A percentile compares a stretch with the other conserved stretches of the same genome.
These are phyloP conservation scores for Scaptomyza flava DNA, from an alignment of 2,888 invertebrate species.

Conservation along the genomic window DNA sequence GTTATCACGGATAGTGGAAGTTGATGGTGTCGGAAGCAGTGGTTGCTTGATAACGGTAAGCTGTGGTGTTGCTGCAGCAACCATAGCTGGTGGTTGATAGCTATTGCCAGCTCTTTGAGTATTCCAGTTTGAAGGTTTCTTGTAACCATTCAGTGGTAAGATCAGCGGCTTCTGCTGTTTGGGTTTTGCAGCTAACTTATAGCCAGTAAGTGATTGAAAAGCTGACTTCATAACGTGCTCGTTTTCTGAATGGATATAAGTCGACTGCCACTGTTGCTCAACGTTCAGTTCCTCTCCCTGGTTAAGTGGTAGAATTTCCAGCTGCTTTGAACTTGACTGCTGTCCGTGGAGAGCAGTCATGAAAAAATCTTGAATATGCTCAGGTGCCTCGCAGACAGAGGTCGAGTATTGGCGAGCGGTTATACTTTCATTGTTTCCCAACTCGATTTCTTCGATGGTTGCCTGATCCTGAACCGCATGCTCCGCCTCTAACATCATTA, in stretches of 20 bases:
- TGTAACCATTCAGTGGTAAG: constrained; percentile 3
- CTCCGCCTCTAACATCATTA: constrained; percentile 41
- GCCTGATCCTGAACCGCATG: constrained; percentile 24
- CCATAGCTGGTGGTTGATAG: not conserved
- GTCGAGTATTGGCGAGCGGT: constrained; percentile 21
- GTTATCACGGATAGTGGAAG: not conserved
- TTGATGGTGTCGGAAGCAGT: not conserved
- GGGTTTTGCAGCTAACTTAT: too few species aligned
- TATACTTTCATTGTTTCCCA: not conserved
- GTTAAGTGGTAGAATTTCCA: constrained; percentile 26
- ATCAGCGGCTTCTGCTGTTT: not conserved
- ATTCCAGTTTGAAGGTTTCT: not conserved
- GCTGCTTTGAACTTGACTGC: constrained; percentile 30
- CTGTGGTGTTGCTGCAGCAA: not conserved
- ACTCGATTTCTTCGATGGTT: not conserved
- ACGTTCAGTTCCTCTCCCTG: not conserved
- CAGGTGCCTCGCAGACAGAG: constrained; percentile 4
- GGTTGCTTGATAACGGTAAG: not conserved
- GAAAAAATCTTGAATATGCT: constrained; percentile 36
- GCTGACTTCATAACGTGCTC: not conserved
- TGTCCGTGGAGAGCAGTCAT: constrained; percentile 34
- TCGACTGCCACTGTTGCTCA: constrained; percentile 6
- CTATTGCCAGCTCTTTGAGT: not conserved
- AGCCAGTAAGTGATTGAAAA: not conserved
- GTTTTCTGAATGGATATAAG: not conserved